A percentile compares a stretch with the other conserved stretches of the same genome.
Conservation (phyloP, 2,113 vertebrate genomes). For the Cyrtonyx montezumae region DNA sequence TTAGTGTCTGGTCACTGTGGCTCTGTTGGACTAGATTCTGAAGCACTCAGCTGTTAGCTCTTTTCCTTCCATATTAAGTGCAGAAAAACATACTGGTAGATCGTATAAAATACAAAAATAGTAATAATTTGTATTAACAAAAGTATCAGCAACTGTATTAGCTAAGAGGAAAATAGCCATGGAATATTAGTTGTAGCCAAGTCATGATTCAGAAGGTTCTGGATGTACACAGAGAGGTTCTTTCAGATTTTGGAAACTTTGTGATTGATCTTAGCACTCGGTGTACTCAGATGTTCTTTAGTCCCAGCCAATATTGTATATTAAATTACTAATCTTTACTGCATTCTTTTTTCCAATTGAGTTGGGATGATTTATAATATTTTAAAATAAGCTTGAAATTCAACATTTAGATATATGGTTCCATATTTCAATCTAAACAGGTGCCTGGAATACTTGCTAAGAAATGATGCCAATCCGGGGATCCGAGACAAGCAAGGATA, state of each 20-base stretch:
- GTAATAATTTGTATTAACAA: neutral
- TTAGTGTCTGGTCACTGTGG: neutral
- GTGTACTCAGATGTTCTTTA: neutral
- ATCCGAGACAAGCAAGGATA: conserved; percentile 98
- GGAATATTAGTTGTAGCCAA: neutral
- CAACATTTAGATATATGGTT: conserved; percentile 36
- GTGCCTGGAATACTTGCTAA: conserved; percentile 98
- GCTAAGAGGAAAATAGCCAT: neutral
- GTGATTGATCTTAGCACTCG: neutral
- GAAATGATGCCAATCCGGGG: conserved; percentile 97
- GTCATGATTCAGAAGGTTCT: neutral
- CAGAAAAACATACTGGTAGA: neutral
- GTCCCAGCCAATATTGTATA: neutral
- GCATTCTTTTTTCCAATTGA: conserved; percentile 27
- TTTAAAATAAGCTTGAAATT: conserved; percentile 32
- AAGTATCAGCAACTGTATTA: neutral
- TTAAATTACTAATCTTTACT: conserved; percentile 8
- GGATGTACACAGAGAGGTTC: neutral
- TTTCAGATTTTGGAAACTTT: neutral
- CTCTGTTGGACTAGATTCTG: neutral
- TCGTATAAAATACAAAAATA: neutral
- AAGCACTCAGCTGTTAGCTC: neutral
- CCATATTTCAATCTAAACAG: conserved; percentile 75
- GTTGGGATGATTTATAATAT: neutral
- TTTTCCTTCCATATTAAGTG: neutral